Conservation (phyloP, 2,113 vertebrate genomes). For the Tragulus kanchil region DNA sequence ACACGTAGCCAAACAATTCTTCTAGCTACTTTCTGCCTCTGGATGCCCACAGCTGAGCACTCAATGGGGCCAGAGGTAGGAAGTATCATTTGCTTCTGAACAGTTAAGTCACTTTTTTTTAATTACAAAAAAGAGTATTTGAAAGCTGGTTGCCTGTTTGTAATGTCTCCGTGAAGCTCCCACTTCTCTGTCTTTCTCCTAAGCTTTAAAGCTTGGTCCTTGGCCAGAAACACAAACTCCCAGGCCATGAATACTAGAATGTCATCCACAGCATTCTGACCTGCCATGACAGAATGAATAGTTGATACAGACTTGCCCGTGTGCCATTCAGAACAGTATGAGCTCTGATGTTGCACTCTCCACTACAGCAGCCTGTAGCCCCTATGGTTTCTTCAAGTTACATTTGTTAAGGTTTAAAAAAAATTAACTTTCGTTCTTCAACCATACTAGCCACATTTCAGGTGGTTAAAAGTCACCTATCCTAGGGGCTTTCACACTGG, state of each 20-base stretch:
- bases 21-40: neutral
- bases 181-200: neutral
- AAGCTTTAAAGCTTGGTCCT: constrained; percentile 9
- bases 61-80: neutral
- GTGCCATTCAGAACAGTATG: neutral
- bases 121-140: constrained; percentile 10
- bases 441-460: neutral
- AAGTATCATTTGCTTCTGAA: neutral
- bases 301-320: neutral
- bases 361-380: neutral
- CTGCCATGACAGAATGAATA: neutral
- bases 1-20: neutral
- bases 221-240: neutral
- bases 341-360: neutral
- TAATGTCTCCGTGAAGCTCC: neutral
- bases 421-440: neutral
- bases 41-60: neutral
- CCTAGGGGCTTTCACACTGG: neutral
- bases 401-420: neutral
- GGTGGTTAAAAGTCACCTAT: neutral
- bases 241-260: neutral
- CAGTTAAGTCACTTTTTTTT: neutral
- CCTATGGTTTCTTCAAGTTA: neutral
- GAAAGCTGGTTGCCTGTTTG: neutral
- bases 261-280: neutral